These are phyloP conservation scores for Myotis davidii DNA, from an alignment of 2,113 vertebrate genomes.

Conservation along the genomic window DNA sequence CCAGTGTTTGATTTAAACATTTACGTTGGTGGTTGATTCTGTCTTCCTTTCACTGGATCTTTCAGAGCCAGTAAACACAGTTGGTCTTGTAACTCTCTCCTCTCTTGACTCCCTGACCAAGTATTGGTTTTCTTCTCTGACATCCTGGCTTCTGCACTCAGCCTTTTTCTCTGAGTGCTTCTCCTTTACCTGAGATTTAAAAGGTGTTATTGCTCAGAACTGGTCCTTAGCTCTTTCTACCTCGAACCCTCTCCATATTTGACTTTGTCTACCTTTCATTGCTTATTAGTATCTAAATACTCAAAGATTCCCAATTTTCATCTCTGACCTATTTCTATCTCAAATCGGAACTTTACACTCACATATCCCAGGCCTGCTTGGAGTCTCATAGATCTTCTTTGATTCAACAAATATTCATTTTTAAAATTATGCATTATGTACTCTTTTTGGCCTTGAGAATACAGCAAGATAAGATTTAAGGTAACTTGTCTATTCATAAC, in stretches of 20 bases:
- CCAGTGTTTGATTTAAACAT: neutral
- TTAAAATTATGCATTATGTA: no score
- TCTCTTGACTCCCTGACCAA: neutral
- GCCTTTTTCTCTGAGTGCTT: neutral
- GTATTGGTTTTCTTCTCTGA: neutral
- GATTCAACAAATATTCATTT: neutral
- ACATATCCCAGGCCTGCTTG: neutral
- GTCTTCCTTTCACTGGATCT: no score
- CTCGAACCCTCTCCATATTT: no score
- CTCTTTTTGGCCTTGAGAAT: neutral
- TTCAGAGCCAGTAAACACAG: neutral
- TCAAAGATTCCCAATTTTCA: neutral
- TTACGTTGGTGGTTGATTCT: accelerated
- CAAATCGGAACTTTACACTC: neutral
- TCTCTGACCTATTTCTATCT: neutral
- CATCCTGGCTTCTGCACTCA: neutral
- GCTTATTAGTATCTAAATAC: neutral
- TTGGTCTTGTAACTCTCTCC: neutral
- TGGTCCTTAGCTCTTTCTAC: neutral
- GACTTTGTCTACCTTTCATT: neutral
- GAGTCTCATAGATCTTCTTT: neutral
- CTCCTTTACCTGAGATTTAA: neutral
- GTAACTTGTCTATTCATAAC: neutral
- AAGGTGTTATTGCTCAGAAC: neutral
- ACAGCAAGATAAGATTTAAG: neutral